Base-by-base conservation (phyloP, 2,888 invertebrate genomes). In the Melangyna quadrimaculata region DNA sequence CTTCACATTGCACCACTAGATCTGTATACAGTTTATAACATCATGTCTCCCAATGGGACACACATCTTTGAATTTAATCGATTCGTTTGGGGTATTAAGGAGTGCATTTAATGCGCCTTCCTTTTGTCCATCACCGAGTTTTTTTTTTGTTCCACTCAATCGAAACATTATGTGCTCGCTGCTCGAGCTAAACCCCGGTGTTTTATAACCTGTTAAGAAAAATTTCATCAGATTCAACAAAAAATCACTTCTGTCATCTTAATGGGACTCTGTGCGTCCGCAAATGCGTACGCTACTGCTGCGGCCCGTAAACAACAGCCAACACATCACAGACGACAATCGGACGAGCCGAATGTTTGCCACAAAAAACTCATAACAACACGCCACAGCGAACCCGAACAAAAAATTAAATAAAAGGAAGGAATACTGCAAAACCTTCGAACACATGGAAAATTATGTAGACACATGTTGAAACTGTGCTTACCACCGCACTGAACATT, bases 181-280 rank as follows among this genome's bases (percentile, higher is more conserved):
- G 71, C 57, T 86, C 69, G 55, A 81, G 69, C 86, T 81, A 63
- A 86, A 73, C 86, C 81, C 81, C 80, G 77, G 86, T 86, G 86
- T 86, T 86, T 86, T 86, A 86, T 86, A 86, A 86, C 86, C 86
- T 86, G 86, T 86, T 86, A 81, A 86, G 86, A 86, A 82, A 82
- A 82, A 78, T 78, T 87, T 87, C 80, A 78, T 78, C 73, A 74
- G 71, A 71, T 75, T 78, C 82, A 53, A 63, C 82, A 77, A 82
- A 87, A 77, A 77, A 80, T 59, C 70, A 70, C 72, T 86, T 80
- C 86, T 86, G 81, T 86, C 86, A 86, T 78, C 86, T 81, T 86
- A 86, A 86, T 86, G 86, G 86, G 77, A 69, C 77, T 86, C 63
- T 61, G 77, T 75, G 72, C 77, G 69, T 81, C 65, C 73, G 73